phyloP scores from a whole-genome alignment of 2,888 invertebrate genomes.

The Tipula helvola region DNA sequence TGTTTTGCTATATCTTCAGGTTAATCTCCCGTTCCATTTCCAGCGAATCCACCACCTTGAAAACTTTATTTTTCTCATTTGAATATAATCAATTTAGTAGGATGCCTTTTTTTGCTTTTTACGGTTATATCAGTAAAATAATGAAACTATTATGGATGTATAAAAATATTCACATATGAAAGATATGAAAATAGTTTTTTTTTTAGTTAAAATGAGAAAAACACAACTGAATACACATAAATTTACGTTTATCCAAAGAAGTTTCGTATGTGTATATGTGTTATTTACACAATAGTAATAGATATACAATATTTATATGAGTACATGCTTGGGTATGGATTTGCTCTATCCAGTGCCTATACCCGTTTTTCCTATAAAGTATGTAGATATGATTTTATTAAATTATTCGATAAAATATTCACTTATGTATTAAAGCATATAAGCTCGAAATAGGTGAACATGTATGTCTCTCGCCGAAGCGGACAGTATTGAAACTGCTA shows the following conservation, averaged over 20 bases:
- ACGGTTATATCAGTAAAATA: not conserved
- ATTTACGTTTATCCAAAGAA: not conserved
- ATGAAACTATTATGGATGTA: not conserved
- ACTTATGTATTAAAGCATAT: not conserved
- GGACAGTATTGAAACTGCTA: too few species aligned
- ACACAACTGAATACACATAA: not conserved
- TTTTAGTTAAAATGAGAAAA: not conserved
- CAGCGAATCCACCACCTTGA: not conserved
- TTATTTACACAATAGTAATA: not conserved
- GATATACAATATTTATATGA: not conserved
- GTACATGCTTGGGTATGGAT: not conserved
- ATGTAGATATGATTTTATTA: not conserved
- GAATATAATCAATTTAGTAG: constrained; percentile 4
- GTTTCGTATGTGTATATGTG: not conserved
- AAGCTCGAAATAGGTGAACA: too few species aligned
- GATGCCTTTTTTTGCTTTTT: not conserved
- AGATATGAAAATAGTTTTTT: not conserved
- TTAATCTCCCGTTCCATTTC: not conserved
- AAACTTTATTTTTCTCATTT: not conserved
- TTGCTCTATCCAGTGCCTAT: not conserved
- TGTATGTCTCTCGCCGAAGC: too few species aligned
- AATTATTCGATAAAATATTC: not conserved
- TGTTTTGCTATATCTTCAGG: not conserved
- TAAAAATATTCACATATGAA: not conserved
- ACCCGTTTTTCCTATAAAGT: not conserved